phyloP scores from a whole-genome alignment of 2,888 invertebrate genomes.

The Cyrtodaria siliqua region DNA sequence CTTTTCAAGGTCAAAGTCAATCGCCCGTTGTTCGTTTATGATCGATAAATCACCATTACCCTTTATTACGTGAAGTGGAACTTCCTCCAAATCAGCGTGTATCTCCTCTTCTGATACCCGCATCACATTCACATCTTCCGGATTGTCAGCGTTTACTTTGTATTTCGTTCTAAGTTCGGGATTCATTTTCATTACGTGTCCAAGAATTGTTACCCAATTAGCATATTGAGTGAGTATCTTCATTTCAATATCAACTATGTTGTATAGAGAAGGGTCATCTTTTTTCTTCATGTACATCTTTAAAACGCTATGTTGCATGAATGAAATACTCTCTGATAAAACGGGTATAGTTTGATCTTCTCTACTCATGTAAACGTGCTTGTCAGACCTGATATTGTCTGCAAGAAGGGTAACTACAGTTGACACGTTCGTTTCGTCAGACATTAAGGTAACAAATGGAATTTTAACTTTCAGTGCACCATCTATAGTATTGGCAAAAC shows the following conservation, averaged over 20 bases:
- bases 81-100: background rate
- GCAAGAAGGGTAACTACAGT: background rate
- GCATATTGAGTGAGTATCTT: background rate
- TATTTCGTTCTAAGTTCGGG: conserved; percentile 3
- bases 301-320: conserved; percentile 12
- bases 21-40: background rate
- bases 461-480: conserved; percentile 1
- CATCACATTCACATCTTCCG: background rate
- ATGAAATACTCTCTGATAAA: conserved; percentile 1
- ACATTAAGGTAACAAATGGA: background rate
- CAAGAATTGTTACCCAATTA: conserved; percentile 13
- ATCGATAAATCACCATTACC: background rate
- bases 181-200: conserved; percentile 10
- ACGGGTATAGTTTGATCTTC: background rate
- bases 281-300: background rate
- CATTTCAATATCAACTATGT: conserved; percentile 7
- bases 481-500: conserved; percentile 5
- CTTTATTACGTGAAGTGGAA: background rate
- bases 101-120: background rate
- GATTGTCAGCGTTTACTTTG: conserved; percentile 1
- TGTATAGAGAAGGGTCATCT: background rate
- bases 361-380: background rate
- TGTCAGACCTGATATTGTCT: background rate
- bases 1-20: background rate
- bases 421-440: background rate